These are phyloP conservation scores for Neodiprion fabricii DNA, from an alignment of 1,140 invertebrate species.

Conservation along the genomic window DNA sequence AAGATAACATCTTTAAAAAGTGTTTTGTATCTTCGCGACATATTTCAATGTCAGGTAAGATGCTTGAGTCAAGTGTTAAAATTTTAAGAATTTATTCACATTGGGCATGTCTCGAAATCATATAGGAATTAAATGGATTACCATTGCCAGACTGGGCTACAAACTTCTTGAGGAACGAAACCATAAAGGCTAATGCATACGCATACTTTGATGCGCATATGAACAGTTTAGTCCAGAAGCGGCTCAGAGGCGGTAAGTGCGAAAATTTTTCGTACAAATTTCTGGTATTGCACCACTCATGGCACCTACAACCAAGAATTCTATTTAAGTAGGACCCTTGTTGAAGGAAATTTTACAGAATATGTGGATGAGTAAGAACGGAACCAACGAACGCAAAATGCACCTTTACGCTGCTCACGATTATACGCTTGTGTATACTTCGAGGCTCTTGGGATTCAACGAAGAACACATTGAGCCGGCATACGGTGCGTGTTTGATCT, in stretches of 20 bases:
- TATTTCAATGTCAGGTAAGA: constrained; percentile 71
- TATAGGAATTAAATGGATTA: constrained; percentile 65
- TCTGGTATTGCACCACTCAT: constrained; percentile 6
- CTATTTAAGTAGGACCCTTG: constrained; percentile 47
- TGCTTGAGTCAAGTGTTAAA: neutral
- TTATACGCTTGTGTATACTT: constrained; percentile 73
- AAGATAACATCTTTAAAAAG: constrained; percentile 69
- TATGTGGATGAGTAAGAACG: constrained; percentile 46
- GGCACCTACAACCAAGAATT: neutral
- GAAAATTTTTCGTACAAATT: constrained; percentile 12
- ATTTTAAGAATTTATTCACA: constrained; percentile 9
- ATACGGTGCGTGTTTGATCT: constrained; percentile 72
- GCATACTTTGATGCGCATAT: constrained; percentile 74
- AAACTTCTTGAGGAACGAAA: constrained; percentile 68
- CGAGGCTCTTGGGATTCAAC: constrained; percentile 71
- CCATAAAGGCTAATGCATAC: constrained; percentile 71
- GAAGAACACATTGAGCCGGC: constrained; percentile 70
- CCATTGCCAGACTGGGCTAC: constrained; percentile 75
- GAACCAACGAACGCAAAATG: constrained; percentile 56
- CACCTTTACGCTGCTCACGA: constrained; percentile 77
- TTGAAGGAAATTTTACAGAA: constrained; percentile 52
- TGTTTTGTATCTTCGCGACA: constrained; percentile 78
- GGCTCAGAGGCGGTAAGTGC: constrained; percentile 72
- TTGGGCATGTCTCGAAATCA: neutral
- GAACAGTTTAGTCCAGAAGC: constrained; percentile 73